Base-by-base conservation (phyloP, 1,140 invertebrate species). In the Agrilus planipennis region DNA sequence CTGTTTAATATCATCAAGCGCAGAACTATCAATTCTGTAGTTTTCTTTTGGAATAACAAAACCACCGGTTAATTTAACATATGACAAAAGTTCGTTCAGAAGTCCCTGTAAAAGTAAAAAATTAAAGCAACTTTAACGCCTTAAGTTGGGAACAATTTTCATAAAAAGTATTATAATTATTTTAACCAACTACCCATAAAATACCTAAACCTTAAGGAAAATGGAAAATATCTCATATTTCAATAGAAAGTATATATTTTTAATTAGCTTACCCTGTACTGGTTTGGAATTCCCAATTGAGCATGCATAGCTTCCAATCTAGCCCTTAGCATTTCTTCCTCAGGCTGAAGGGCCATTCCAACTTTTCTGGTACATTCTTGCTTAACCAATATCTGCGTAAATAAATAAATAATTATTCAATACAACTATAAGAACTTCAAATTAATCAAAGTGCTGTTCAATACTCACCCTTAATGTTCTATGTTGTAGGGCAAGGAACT, bases 51-150 rank as follows among this genome's bases (percentile, higher is more conserved):
- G 39, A 27, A 34, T 51, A 15, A 47, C 52, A 41, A 54, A n/a
- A n/a, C n/a, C n/a, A n/a, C n/a, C n/a, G n/a, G n/a, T 45, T 27
- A 54, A 42, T 44, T 56, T 56, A 7, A 61, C 47, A 67, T 65
- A 85, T 15, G 88, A 88, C 41, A 92, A 70, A 45, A 95, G 66
- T 67, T 94, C 90, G 58, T 88, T 91, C 19, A 95, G 71, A 46
- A 87, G 77, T 25, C 86, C 84, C 79, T 85, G 51, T 34, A 55
- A 47, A 19, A 39, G 29, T 36, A 47, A 12, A 49, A 12, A 44
- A 25, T 31, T 16, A 34, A 45, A 21, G 22, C 11, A 44, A 40
- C 10, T 34, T 17, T 20, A 27, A 14, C 15, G 17, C 9, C n/a
- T 18, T 3, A 15, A 41, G 27, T 9, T 1, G 19, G 15, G 11